Conservation (phyloP, 2,113 vertebrate genomes). For the Mastomys coucha region DNA sequence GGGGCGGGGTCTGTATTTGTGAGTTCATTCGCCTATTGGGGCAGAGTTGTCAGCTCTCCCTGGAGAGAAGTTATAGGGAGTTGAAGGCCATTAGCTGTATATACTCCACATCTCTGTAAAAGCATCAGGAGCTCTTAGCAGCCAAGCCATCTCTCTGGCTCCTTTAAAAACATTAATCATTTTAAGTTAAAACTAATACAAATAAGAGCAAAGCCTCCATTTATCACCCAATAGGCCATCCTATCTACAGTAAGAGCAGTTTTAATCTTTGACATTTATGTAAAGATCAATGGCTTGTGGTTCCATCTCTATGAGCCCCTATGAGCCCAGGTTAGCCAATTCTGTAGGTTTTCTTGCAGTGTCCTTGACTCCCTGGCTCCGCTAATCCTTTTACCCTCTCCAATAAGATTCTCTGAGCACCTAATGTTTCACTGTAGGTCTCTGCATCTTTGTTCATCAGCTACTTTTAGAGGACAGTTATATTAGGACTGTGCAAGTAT, state of each 20-base stretch:
- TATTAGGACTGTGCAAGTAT: no score
- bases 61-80: background rate
- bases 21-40: no score
- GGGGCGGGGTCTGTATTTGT: rapidly evolving
- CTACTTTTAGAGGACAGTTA: no score
- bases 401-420: no score
- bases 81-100: background rate
- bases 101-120: background rate
- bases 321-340: no score
- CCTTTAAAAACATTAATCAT: background rate
- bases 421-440: no score
- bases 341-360: no score
- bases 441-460: no score
- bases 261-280: background rate
- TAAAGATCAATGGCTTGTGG: background rate
- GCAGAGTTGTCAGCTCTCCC: no score
- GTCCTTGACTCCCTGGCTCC: no score
- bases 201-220: background rate
- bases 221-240: background rate
- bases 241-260: background rate
- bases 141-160: background rate
- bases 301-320: no score
- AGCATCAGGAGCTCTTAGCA: background rate
- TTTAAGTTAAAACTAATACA: background rate
- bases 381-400: no score